Percentiles rank a stretch among this genome's conserved stretches.
Conservation (phyloP, 2,113 vertebrate species). For the Pelodiscus sinensis region DNA sequence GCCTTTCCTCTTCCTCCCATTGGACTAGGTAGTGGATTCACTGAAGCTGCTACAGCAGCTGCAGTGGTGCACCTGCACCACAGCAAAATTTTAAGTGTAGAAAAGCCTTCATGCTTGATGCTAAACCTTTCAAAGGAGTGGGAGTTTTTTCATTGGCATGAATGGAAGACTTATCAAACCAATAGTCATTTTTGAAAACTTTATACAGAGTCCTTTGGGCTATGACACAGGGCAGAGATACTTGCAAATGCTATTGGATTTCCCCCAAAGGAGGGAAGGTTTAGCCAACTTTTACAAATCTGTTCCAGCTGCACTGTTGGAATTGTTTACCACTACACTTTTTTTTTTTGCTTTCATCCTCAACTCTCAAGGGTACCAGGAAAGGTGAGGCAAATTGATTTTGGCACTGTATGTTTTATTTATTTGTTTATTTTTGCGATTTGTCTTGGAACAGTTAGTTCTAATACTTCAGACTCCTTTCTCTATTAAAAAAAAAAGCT, state of each 20-base stretch:
- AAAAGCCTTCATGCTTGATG: neutral
- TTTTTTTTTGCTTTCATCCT: neutral
- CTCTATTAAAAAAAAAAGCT: neutral
- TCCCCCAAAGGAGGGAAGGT: slow-evolving; percentile 34
- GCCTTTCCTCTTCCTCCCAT: neutral
- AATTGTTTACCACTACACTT: slow-evolving; percentile 18
- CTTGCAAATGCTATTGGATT: slow-evolving; percentile 7
- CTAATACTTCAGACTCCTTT: neutral
- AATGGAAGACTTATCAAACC: neutral
- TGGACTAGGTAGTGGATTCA: neutral
- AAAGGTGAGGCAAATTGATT: slow-evolving; percentile 18
- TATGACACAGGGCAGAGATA: neutral
- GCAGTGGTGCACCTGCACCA: too few relatives aligned
- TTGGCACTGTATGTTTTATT: neutral
- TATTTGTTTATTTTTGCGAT: neutral
- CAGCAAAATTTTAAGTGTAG: neutral
- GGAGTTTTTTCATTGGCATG: neutral
- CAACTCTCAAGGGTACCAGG: neutral
- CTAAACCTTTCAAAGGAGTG: neutral
- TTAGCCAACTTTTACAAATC: slow-evolving; percentile 24
- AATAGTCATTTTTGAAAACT: neutral
- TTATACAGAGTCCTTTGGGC: neutral
- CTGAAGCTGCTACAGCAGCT: neutral
- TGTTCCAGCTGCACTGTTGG: slow-evolving; percentile 27
- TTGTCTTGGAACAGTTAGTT: neutral